phyloP scores from a whole-genome alignment of 2,113 vertebrate genomes.

The Ammodytes marinus region DNA sequence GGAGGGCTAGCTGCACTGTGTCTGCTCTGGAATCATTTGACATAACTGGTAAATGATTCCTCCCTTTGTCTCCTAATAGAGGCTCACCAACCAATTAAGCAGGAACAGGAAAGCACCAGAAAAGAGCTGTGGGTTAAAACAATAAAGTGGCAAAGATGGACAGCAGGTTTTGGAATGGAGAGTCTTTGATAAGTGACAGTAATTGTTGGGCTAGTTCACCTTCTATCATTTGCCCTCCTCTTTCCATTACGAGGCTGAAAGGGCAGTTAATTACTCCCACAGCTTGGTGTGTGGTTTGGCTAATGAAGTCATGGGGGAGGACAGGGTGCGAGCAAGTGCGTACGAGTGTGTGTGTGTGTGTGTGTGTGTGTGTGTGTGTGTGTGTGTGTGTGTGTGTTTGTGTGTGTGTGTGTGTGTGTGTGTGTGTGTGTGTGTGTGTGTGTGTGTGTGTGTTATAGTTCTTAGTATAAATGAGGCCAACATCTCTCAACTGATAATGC shows the following conservation, averaged over 20 bases:
- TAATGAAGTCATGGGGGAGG: constrained; percentile 67
- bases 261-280: constrained; percentile 70
- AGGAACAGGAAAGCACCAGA: not conserved
- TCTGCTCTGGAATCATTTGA: constrained; percentile 13
- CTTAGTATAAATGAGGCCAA: constrained; percentile 48
- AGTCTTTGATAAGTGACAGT: constrained; percentile 32
- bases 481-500: constrained; percentile 43
- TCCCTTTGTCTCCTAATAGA: constrained; percentile 16
- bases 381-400: constrained; percentile 19
- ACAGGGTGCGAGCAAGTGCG: not conserved
- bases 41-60: not conserved
- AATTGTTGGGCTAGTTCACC: constrained; percentile 24
- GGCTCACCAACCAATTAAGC: constrained; percentile 6
- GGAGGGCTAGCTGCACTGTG: not conserved
- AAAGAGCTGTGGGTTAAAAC: constrained; percentile 3
- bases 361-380: constrained; percentile 19
- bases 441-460: constrained; percentile 8
- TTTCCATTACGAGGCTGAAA: constrained; percentile 73
- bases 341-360: constrained; percentile 11
- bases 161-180: not conserved
- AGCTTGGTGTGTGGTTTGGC: constrained; percentile 58
- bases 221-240: constrained; percentile 39
- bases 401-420: constrained; percentile 28
- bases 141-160: not conserved
- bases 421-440: constrained; percentile 27